Percentiles rank a stretch among this genome's conserved stretches.
Conservation (phyloP, 2,113 vertebrate genomes). For the Indri indri region DNA sequence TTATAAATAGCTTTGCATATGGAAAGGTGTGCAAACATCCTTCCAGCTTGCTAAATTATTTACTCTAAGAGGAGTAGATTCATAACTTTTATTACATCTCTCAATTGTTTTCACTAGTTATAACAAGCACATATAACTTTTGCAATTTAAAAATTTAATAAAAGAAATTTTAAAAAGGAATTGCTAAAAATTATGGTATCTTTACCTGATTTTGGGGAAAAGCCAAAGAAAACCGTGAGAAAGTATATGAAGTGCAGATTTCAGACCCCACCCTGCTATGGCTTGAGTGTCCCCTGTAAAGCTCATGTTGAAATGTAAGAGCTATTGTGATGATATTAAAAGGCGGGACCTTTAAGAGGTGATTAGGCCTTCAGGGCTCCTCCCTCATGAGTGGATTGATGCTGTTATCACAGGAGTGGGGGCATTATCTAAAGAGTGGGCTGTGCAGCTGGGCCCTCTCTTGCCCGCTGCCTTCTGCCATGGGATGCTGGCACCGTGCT, state of each 20-base stretch:
- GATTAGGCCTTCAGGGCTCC: background rate
- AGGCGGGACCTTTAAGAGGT: background rate
- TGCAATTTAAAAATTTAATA: background rate
- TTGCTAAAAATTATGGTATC: background rate
- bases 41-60: background rate
- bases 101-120: background rate
- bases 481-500: background rate
- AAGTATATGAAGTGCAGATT: background rate
- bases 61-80: background rate
- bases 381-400: background rate
- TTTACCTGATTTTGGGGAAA: background rate
- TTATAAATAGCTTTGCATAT: background rate
- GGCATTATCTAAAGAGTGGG: background rate
- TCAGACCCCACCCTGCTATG: background rate
- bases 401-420: background rate
- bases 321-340: background rate
- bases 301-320: background rate
- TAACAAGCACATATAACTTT: background rate
- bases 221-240: background rate
- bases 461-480: background rate
- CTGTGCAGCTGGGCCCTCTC: background rate
- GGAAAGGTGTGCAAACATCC: background rate
- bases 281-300: background rate
- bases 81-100: background rate
- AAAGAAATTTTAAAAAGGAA: background rate